Percentiles rank a stretch among this genome's conserved stretches.
Conservation (phyloP, 1,140 invertebrate genomes). For the Musca vetustissima region DNA sequence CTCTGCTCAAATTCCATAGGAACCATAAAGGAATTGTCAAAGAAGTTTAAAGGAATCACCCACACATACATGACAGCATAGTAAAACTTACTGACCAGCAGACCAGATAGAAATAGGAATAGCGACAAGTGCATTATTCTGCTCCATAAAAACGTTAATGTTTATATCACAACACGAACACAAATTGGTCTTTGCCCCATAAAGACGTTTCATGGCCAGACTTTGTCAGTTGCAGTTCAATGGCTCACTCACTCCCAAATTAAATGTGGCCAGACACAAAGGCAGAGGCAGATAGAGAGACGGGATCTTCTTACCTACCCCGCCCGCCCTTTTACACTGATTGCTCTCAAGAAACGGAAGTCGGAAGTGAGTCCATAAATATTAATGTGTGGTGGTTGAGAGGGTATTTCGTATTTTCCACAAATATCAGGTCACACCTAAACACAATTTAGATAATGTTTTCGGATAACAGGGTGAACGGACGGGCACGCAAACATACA, state of each 20-base stretch:
- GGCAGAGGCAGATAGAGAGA: no score
- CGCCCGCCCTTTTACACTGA: no score
- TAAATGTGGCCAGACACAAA: slow-evolving; percentile 3
- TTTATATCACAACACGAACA: slow-evolving; percentile 8
- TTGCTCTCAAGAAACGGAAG: slow-evolving; percentile 5
- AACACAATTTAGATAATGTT: slow-evolving; percentile 22
- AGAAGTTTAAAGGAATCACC: background rate
- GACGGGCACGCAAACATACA: background rate
- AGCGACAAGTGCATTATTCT: slow-evolving; percentile 9
- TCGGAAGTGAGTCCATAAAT: no score
- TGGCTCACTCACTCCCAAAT: no score
- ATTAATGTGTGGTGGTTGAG: no score
- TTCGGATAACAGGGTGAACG: background rate
- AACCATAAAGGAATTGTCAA: slow-evolving; percentile 6
- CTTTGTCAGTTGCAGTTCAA: background rate
- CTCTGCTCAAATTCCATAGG: background rate
- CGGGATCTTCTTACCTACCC: no score
- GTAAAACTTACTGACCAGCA: no score
- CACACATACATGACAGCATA: background rate
- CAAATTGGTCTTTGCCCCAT: no score
- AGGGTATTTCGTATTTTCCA: background rate
- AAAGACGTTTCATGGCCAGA: slow-evolving; percentile 3
- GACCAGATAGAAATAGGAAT: no score
- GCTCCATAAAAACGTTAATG: background rate
- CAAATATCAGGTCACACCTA: slow-evolving; percentile 23